phyloP scores from a whole-genome alignment of 2,888 invertebrate genomes.

The Aphelenchoides bicaudatus region DNA sequence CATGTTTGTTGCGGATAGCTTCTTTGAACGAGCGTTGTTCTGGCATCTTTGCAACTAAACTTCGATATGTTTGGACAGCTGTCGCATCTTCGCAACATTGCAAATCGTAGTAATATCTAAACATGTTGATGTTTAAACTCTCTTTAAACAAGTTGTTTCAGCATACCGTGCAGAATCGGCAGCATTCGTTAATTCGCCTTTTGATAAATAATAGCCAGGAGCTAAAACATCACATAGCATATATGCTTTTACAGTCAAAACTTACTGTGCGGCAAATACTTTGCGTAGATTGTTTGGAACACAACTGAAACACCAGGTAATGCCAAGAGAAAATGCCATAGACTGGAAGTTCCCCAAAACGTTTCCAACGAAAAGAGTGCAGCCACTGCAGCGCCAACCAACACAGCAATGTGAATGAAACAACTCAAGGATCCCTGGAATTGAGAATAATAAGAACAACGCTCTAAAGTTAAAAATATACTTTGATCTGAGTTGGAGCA shows the following conservation, averaged over 20 bases:
- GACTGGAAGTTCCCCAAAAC: slow-evolving; percentile 41
- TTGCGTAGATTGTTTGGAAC: slow-evolving; percentile 29
- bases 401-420: slow-evolving; percentile 53
- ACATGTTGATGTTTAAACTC: neutral
- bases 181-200: slow-evolving; percentile 38
- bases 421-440: slow-evolving; percentile 27
- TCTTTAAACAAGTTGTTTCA: neutral
- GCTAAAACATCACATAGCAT: too few species aligned
- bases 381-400: slow-evolving; percentile 50
- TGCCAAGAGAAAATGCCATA: slow-evolving; percentile 45
- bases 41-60: slow-evolving; percentile 46
- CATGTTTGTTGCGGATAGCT: slow-evolving; percentile 31
- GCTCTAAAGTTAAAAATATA: slow-evolving; percentile 19
- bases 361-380: slow-evolving; percentile 48
- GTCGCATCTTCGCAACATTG: slow-evolving; percentile 41
- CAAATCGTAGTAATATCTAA: slow-evolving; percentile 49
- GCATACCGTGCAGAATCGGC: slow-evolving; percentile 43
- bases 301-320: slow-evolving; percentile 39
- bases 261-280: slow-evolving; percentile 44
- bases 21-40: slow-evolving; percentile 37
- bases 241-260: too few species aligned
- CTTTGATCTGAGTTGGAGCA: slow-evolving; percentile 50
- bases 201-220: slow-evolving; percentile 44
- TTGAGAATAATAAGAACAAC: slow-evolving; percentile 7
- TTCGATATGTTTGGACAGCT: slow-evolving; percentile 41